These are phyloP conservation scores for Pseudococcus longispinus DNA, from an alignment of 2,888 invertebrate species.

Conservation along the genomic window DNA sequence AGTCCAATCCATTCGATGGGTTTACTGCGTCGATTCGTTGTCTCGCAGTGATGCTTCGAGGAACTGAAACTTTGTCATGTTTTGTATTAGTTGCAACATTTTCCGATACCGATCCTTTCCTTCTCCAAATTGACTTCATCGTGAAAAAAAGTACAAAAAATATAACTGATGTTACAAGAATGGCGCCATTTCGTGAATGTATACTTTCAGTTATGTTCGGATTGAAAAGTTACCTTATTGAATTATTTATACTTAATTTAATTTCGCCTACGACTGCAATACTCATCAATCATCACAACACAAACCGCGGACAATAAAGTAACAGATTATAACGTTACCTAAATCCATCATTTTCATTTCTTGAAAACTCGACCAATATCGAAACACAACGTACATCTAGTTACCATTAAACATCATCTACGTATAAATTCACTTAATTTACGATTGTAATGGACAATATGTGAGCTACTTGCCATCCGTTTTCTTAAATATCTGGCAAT, in stretches of 20 bases:
- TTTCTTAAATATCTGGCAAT: not conserved
- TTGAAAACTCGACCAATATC: not conserved
- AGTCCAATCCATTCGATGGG: not conserved
- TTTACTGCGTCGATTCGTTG: not conserved
- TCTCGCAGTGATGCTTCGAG: slow-evolving; percentile 2
- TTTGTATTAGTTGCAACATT: not conserved
- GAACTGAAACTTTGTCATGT: not conserved
- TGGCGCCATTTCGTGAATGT: not conserved
- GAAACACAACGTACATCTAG: not conserved
- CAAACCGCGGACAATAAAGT: not conserved
- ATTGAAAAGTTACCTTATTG: slow-evolving; percentile 20
- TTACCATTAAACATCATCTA: slow-evolving; percentile 1
- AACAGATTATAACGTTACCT: not conserved
- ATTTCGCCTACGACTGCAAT: not conserved
- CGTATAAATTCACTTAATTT: not conserved
- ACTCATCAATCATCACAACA: not conserved
- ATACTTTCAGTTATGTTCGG: not conserved
- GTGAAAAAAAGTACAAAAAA: not conserved
- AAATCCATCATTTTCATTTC: not conserved
- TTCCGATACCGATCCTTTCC: not conserved
- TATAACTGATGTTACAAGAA: not conserved
- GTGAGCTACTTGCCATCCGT: not conserved
- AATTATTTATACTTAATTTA: slow-evolving; percentile 6
- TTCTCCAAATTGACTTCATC: not conserved
- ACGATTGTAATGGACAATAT: not conserved